These are phyloP conservation scores for Samia ricini DNA, from an alignment of 1,140 invertebrate species.

Conservation along the genomic window DNA sequence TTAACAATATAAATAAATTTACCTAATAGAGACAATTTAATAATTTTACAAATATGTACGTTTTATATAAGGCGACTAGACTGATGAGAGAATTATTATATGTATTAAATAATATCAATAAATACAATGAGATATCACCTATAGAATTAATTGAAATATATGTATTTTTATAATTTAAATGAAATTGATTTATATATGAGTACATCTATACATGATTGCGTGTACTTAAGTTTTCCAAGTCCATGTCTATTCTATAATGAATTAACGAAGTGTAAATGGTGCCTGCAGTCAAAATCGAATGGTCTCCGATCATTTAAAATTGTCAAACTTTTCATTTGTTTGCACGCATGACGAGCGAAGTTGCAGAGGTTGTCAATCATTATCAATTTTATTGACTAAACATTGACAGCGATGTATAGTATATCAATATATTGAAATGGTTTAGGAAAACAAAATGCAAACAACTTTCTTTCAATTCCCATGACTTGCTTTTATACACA, in stretches of 20 bases:
- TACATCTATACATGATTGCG: not conserved
- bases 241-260: not conserved
- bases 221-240: not conserved
- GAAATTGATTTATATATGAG: not conserved
- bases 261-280: not conserved
- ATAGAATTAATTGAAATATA: not conserved
- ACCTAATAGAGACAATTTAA: not conserved
- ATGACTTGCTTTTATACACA: too few relatives aligned
- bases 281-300: too few relatives aligned
- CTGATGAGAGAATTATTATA: not conserved
- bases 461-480: too few relatives aligned
- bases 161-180: not conserved
- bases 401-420: not conserved
- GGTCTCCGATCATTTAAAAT: too few relatives aligned
- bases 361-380: not conserved
- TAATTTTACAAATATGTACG: not conserved
- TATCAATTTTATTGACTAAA: not conserved
- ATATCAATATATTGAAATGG: too few relatives aligned
- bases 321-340: too few relatives aligned
- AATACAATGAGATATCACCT: not conserved
- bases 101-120: not conserved
- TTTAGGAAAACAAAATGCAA: too few relatives aligned
- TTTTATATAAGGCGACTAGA: not conserved
- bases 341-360: too few relatives aligned
- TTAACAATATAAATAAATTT: not conserved